These are phyloP conservation scores for Pygocentrus nattereri DNA, from an alignment of 2,797 vertebrate species.

Conservation along the genomic window DNA sequence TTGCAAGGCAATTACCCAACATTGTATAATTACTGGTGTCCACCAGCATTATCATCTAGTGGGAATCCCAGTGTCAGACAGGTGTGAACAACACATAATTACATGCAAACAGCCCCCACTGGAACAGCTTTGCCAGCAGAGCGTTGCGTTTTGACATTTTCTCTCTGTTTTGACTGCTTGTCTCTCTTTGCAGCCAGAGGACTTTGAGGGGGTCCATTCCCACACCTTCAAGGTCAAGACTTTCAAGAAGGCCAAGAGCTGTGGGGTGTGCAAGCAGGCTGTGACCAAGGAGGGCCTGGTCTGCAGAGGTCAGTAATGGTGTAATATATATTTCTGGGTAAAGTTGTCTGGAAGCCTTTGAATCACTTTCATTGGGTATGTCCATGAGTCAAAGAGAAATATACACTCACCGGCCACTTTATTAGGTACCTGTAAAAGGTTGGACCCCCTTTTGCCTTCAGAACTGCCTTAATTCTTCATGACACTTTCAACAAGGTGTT, in stretches of 20 bases:
- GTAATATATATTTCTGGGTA: neutral
- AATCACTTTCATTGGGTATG: neutral
- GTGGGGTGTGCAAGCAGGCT: slow-evolving; percentile 92
- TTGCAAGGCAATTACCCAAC: neutral
- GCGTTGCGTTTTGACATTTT: neutral
- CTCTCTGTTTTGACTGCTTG: neutral
- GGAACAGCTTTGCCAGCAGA: neutral
- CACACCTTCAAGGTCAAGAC: slow-evolving; percentile 94
- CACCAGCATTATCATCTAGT: neutral
- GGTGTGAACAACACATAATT: neutral
- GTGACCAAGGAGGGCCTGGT: slow-evolving; percentile 93
- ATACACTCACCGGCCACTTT: no score
- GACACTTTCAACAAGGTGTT: no score
- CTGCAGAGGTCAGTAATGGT: slow-evolving; percentile 87
- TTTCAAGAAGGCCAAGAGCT: slow-evolving; percentile 95
- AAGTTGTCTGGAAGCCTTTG: neutral
- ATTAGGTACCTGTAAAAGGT: no score
- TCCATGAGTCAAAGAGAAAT: neutral
- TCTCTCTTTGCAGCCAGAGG: slow-evolving; percentile 84
- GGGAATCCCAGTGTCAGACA: neutral
- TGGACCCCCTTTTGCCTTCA: no score
- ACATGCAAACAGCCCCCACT: neutral
- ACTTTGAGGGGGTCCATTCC: slow-evolving; percentile 88
- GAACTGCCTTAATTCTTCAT: no score
- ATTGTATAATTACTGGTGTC: neutral